Base-by-base conservation (phyloP, 2,113 vertebrate genomes). In the Nannospalax galili region DNA sequence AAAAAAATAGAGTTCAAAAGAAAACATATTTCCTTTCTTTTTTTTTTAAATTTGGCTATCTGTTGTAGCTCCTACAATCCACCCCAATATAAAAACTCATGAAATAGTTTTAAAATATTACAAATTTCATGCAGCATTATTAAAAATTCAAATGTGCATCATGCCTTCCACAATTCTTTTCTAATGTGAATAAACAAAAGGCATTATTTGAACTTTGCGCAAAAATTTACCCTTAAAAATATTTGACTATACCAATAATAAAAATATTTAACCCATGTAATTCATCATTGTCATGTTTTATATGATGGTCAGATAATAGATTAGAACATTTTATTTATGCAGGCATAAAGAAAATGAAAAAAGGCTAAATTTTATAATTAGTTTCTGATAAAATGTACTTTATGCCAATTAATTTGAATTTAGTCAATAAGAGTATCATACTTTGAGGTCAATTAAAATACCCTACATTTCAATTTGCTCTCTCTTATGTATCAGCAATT, bases 401-500 rank as follows among this genome's bases (percentile, higher is more conserved):
- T 77, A 48, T 11, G 62, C 26, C 52, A 82, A 17, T 72, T 78
- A 78, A 78, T 92, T 75, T 94, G 35, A 84, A n/a, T 72, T 92
- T 67, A 93, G 26, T 32, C 26, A 92, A 80, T 86, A 92, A 93
- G 19, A 88, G 45, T 72, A n/a, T 45, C 90, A 86, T 65, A 84
- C 14, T 79, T 91, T 80, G 92, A 96, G 28, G 45, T 73, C 93
- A 94, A 70, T 81, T 85, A 92, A 89, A 91, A 69, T 72, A 60
- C 70, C 42, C 24, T 67, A n/a, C 70, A 19, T 87, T 96, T 64
- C 90, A 58, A 91, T 94, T 92, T 84, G 14, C 17, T 85, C 4
- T 69, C 70, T 35, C 5, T 89, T 89, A n/a, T 72, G 42, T 84
- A 62, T 11, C 62, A 52, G 7, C 32, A 62, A 2, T 30, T 95